Percentiles rank a stretch among this genome's conserved stretches.
phyloP scores from a whole-genome alignment of 2,888 invertebrate genomes.

The Sarcophaga caerulescens region DNA sequence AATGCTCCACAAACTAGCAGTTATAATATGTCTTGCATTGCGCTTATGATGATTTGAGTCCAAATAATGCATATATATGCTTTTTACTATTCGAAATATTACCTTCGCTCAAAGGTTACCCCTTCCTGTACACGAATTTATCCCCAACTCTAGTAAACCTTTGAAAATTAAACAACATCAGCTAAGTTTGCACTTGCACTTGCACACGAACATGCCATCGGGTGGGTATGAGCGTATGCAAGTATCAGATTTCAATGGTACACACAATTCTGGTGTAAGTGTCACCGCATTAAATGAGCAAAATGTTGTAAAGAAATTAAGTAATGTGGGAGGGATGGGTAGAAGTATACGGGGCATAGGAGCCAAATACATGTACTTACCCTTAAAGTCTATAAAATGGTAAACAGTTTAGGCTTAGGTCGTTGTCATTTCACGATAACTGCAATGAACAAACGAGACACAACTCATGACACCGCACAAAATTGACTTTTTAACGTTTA shows the following conservation, averaged over 20 bases:
- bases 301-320: conserved; percentile 46
- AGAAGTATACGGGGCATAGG: not conserved
- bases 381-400: not conserved
- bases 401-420: conserved; percentile 59
- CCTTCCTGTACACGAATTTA: not conserved
- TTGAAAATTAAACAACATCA: conserved; percentile 27
- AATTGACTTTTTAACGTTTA: conserved; percentile 69
- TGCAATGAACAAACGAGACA: conserved; percentile 52
- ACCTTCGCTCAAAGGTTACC: not conserved
- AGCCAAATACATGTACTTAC: not conserved
- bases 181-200: conserved; percentile 29
- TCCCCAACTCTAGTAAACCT: not conserved
- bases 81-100: not conserved
- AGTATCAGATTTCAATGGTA: conserved; percentile 61
- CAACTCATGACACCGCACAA: conserved; percentile 67
- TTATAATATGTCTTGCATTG: no score
- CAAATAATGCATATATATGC: no score
- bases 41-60: no score
- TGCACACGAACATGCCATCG: not conserved
- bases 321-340: not conserved
- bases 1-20: no score
- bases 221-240: not conserved
- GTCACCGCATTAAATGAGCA: conserved; percentile 62
- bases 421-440: conserved; percentile 59
- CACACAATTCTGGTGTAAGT: conserved; percentile 59